Evolutionary conservation across 2,113 vertebrate species (phyloP).

Genomic region (Cyanistes caeruleus): DNA sequence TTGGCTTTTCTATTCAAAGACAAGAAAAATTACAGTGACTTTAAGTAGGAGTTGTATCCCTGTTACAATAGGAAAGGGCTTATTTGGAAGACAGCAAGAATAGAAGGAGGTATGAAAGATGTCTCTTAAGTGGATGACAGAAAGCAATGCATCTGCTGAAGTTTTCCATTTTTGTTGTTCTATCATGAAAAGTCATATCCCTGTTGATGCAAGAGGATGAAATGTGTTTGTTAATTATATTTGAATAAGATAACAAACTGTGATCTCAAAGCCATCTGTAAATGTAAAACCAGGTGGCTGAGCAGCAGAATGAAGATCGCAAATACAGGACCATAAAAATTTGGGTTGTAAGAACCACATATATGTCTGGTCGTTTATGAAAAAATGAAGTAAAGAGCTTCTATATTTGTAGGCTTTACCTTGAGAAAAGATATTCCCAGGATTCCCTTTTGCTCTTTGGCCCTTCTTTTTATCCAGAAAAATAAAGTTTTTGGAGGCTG

Average conservation of each 20-base stretch:
- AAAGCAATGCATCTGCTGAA: background rate
- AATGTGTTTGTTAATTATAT: conserved; percentile 60
- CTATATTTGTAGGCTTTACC: background rate
- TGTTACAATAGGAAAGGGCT: background rate
- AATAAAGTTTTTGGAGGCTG: background rate
- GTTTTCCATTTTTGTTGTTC: conserved; percentile 19
- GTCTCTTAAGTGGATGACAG: background rate
- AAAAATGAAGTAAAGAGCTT: background rate
- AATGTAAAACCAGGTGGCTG: conserved; percentile 49
- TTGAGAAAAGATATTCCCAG: background rate
- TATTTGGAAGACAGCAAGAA: background rate
- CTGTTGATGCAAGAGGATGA: conserved; percentile 45
- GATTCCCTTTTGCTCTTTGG: background rate
- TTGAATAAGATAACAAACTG: conserved; percentile 59
- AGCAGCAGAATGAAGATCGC: background rate
- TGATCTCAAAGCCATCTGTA: conserved; percentile 60
- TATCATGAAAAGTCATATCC: background rate
- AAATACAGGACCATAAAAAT: conserved; percentile 24
- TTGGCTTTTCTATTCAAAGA: conserved; percentile 4
- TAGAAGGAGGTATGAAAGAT: background rate
- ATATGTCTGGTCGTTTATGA: background rate
- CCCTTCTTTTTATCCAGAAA: background rate
- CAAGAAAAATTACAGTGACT: background rate
- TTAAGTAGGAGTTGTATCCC: conserved; percentile 27
- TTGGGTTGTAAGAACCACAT: background rate